A percentile compares a stretch with the other conserved stretches of the same genome.
Evolutionary conservation across 2,888 invertebrate genomes (phyloP).

Genomic region (Drosophila kuntzei): DNA sequence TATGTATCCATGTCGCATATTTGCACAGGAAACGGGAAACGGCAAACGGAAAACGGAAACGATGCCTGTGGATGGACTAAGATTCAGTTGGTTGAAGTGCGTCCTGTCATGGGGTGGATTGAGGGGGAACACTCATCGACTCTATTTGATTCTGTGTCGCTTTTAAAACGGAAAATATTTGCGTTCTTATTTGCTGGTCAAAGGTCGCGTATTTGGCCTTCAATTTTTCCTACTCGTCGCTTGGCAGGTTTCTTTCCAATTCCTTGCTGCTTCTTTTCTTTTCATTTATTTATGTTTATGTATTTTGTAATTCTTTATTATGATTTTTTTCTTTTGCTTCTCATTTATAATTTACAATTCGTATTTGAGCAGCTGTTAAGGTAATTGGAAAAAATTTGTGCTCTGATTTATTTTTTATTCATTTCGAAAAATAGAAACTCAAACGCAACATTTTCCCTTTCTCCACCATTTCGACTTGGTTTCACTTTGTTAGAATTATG

Average conservation of each 20-base stretch:
- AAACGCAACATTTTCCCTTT: not conserved
- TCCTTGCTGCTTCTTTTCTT: conserved; percentile 12
- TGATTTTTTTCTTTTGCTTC: conserved; percentile 6
- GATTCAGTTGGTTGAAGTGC: not conserved
- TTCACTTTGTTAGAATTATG: not conserved
- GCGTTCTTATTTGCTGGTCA: conserved; percentile 57
- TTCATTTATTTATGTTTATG: conserved; percentile 11
- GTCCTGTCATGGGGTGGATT: not conserved
- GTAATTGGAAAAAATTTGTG: conserved; percentile 37
- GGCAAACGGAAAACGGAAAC: conserved; percentile 61
- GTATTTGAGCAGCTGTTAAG: conserved; percentile 36
- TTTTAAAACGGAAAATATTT: conserved; percentile 67
- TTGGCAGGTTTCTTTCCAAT: conserved; percentile 34
- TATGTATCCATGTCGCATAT: conserved; percentile 48
- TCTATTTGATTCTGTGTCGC: conserved; percentile 35
- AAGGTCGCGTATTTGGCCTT: conserved; percentile 50
- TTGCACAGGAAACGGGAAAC: conserved; percentile 67
- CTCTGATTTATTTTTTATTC: conserved; percentile 24
- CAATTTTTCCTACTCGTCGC: conserved; percentile 32
- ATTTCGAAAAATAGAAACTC: not conserved
- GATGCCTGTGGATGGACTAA: conserved; percentile 25
- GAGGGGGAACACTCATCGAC: not conserved
- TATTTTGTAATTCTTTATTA: conserved; percentile 24
- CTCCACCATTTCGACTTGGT: not conserved
- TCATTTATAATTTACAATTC: conserved; percentile 44